phyloP scores from a whole-genome alignment of 2,797 vertebrate species.

The Mormyrus hasselquistii region DNA sequence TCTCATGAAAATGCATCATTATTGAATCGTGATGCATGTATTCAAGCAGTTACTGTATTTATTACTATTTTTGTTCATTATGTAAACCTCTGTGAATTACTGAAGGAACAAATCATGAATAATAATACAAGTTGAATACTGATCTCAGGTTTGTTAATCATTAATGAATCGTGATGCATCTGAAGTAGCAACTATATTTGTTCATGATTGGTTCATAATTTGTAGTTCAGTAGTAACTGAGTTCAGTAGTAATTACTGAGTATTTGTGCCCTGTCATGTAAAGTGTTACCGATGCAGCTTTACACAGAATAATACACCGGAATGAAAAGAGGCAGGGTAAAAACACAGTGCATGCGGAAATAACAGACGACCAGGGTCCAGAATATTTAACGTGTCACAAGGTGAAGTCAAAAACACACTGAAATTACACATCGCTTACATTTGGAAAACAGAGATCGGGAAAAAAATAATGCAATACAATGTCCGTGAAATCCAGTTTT shows the following conservation, averaged over 20 bases:
- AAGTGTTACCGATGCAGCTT: neutral
- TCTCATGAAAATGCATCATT: neutral
- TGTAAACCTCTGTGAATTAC: neutral
- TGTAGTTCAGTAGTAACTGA: neutral
- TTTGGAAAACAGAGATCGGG: neutral
- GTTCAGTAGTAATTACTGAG: neutral
- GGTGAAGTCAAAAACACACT: neutral
- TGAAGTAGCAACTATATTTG: neutral
- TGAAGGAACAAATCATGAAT: neutral
- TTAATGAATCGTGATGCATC: neutral
- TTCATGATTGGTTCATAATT: neutral
- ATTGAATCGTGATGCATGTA: neutral
- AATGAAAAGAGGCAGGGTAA: neutral
- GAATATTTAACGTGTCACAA: neutral
- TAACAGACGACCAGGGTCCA: neutral
- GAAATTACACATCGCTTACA: neutral
- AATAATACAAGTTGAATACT: neutral
- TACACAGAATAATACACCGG: neutral
- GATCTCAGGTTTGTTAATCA: neutral
- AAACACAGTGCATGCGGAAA: slow-evolving; percentile 11
- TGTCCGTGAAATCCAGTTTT: neutral
- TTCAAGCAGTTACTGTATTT: neutral
- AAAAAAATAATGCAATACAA: neutral
- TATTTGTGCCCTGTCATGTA: neutral
- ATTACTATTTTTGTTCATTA: neutral